These are phyloP conservation scores for Rapana venosa DNA, from an alignment of 2,888 invertebrate species.

Conservation along the genomic window DNA sequence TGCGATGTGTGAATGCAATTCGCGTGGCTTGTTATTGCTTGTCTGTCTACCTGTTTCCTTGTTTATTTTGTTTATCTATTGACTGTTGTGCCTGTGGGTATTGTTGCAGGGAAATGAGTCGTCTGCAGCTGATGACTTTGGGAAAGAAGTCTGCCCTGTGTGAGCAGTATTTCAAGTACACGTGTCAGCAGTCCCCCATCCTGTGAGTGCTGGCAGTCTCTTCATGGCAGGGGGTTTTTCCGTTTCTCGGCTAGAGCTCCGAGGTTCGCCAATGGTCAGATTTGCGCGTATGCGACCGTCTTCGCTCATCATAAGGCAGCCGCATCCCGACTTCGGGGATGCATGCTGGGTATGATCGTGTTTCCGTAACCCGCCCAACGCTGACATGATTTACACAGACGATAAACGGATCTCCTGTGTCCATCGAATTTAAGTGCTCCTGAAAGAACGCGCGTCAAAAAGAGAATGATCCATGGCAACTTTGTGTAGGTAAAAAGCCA, in stretches of 20 bases:
- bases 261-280: background rate
- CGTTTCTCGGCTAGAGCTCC: background rate
- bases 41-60: no score
- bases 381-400: background rate
- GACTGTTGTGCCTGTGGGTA: background rate
- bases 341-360: background rate
- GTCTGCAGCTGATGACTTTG: constrained; percentile 58
- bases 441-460: background rate
- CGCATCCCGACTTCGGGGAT: background rate
- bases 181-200: constrained; percentile 65
- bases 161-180: constrained; percentile 68
- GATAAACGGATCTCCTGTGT: accelerated
- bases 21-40: background rate
- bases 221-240: background rate
- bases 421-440: background rate
- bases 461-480: background rate
- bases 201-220: constrained; percentile 53
- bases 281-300: background rate
- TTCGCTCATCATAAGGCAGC: background rate
- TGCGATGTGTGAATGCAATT: background rate
- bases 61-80: background rate
- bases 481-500: background rate
- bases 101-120: constrained; percentile 60
- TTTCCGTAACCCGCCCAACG: background rate
- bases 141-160: constrained; percentile 63